Evolutionary conservation across 2,797 vertebrate species (phyloP), one percentile per base, ranked within the genome.

Genomic region (Diplodus puntazzo): DNA sequence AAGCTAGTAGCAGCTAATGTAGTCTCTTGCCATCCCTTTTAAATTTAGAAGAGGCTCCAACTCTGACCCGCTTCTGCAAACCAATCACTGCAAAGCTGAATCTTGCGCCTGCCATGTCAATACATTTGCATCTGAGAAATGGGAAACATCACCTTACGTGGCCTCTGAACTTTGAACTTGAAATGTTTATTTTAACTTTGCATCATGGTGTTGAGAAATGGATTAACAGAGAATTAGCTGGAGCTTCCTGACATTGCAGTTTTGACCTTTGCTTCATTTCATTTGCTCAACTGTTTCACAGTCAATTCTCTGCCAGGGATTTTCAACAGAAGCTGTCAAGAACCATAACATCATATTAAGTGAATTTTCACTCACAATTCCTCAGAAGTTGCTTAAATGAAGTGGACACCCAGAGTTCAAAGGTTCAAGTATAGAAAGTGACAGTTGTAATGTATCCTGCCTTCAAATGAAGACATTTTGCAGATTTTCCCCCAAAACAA

Each of bases 241-340:
- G 2, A 52, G 12, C 46, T 60, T 50, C 42, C 63, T 17, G 27
- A 53, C 12, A 13, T 3, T 18, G 48, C 25, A 48, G 16, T 2
- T 49, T 11, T 67, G 76, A 81, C 75, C 81, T 77, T 73, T 81
- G 75, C 39, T 65, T 82, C 16, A 60, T 27, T 77, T 74, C 0
- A n/a, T 65, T 73, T 57, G 49, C 34, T 34, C 14, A 74, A 42
- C 59, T 5, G 17, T 46, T 45, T 77, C 48, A 53, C 54, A 39
- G 61, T 67, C 30, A 11, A 16, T 45, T 21, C 18, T 45, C 50
- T 11, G 23, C 42, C 10, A 8, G 3, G 16, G 5, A 73, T 39
- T 69, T 54, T 30, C 18, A 45, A 49, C 34, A 18, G 34, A 65
- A 3, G 49, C 52, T 69, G 48, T 54, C 54, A 62, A 3, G 12